phyloP scores from a whole-genome alignment of 2,888 invertebrate genomes.

The Troides helena region DNA sequence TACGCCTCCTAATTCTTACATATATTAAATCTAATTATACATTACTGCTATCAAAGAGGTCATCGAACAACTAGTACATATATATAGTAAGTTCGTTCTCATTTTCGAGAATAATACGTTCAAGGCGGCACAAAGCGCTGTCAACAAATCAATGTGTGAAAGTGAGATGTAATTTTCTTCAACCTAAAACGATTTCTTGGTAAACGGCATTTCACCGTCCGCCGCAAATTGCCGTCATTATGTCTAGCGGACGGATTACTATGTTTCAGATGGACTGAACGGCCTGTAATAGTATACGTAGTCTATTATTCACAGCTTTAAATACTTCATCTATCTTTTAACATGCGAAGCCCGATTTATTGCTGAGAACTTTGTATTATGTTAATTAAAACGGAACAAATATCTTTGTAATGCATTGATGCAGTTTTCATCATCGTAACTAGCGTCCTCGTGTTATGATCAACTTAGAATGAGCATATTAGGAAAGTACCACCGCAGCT shows the following conservation, averaged over 20 bases:
- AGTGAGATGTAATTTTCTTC: conserved; percentile 29
- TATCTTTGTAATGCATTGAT: not conserved
- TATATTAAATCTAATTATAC: too few species aligned
- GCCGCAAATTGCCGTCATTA: conserved; percentile 30
- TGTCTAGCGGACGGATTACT: conserved; percentile 23
- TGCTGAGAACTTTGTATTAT: not conserved
- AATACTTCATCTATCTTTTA: conserved; percentile 13
- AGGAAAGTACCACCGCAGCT: too few species aligned
- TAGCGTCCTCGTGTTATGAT: too few species aligned
- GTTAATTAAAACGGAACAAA: not conserved
- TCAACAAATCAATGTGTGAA: conserved; percentile 28
- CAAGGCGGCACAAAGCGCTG: conserved; percentile 9
- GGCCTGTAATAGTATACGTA: conserved; percentile 21
- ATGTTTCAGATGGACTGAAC: conserved; percentile 17
- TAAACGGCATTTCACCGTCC: conserved; percentile 27
- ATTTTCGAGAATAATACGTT: conserved; percentile 10
- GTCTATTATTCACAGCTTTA: conserved; percentile 17
- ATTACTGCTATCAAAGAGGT: too few species aligned
- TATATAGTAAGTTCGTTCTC: not conserved
- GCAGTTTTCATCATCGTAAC: too few species aligned
- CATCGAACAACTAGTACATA: too few species aligned
- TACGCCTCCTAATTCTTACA: too few species aligned
- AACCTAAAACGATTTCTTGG: conserved; percentile 30
- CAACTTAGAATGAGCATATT: too few species aligned
- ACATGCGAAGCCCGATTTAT: not conserved